Evolutionary conservation across 2,113 vertebrate species (phyloP), one percentile per base, ranked within the genome.

Genomic region (Ceyx cyanopectus): DNA sequence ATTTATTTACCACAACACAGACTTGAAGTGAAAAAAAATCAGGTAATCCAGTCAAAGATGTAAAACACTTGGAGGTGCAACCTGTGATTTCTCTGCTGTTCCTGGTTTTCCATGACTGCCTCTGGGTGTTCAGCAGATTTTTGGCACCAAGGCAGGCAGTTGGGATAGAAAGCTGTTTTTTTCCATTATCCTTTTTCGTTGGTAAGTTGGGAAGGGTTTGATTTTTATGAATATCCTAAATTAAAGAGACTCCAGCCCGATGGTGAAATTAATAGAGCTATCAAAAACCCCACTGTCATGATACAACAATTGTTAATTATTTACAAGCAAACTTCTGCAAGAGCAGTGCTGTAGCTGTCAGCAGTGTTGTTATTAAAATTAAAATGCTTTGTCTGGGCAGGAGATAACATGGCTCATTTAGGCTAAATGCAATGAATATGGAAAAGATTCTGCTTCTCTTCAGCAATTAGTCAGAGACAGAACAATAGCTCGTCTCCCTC

Each of bases 291-390:
- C 74, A 13, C 87, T 34, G 56, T 91, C 77, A 27, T 69, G 93
- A 63, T 69, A 84, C 73, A 94, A 87, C 81, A 85, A 51, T 88
- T 87, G 87, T 95, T 96, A 95, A 97, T 97, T 93, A 96, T 96
- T 96, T 95, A 96, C 95, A 96, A 95, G 91, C 77, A 72, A 85
- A 92, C 43, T 90, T 94, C 76, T 93, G 90, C 89, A 76, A 67
- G 69, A 94, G 32, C 67, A 62, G 53, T 60, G 72, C 69, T 92
- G 91, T 79, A 92, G 76, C 87, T 96, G 95, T 96, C 89, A 89
- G 92, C 80, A 34, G 73, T 65, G 87, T 89, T 14, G 0, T 94
- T 96, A 94, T 89, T 86, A 91, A 94, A 90, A 94, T 94, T 51
- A 94, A 96, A 91, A 81, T 51, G 57, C 85, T 94, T 91, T 94